Percentiles rank a stretch among this genome's conserved stretches.
Evolutionary conservation across 2,797 vertebrate genomes (phyloP).

Genomic region (Sternotherus odoratus): DNA sequence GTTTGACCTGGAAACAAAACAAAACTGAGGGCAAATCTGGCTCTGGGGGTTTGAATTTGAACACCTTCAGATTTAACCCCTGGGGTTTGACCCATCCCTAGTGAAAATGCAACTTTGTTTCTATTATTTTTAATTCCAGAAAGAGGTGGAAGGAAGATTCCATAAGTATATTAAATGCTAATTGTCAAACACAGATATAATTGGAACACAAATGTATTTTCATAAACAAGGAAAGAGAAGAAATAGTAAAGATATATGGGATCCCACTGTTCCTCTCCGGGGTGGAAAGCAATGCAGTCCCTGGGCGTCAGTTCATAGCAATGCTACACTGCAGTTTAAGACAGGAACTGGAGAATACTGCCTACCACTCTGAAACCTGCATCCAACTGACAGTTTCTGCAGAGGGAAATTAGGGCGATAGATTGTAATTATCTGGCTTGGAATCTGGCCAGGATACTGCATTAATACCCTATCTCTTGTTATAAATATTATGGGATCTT

Average conservation of each 20-base stretch:
- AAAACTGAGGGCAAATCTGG: background rate
- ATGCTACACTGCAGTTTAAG: background rate
- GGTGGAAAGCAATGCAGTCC: background rate
- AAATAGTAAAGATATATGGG: background rate
- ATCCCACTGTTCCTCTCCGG: background rate
- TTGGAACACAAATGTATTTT: background rate
- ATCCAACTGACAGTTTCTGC: background rate
- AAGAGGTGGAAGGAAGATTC: background rate
- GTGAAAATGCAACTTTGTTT: background rate
- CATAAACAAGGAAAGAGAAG: background rate
- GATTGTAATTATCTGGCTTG: background rate
- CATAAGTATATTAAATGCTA: background rate
- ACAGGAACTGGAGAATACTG: fast-evolving
- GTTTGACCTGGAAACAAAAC: background rate
- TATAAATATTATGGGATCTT: background rate
- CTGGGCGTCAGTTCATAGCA: background rate
- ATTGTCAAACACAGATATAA: background rate
- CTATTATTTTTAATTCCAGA: background rate
- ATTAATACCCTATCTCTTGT: background rate
- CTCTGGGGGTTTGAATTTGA: background rate
- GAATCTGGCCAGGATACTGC: background rate
- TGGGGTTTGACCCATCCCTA: background rate
- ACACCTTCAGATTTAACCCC: background rate
- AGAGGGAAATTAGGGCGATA: fast-evolving
- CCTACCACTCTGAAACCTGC: no score